Conservation (phyloP, 2,888 invertebrate species). For the Lypha dubia region DNA sequence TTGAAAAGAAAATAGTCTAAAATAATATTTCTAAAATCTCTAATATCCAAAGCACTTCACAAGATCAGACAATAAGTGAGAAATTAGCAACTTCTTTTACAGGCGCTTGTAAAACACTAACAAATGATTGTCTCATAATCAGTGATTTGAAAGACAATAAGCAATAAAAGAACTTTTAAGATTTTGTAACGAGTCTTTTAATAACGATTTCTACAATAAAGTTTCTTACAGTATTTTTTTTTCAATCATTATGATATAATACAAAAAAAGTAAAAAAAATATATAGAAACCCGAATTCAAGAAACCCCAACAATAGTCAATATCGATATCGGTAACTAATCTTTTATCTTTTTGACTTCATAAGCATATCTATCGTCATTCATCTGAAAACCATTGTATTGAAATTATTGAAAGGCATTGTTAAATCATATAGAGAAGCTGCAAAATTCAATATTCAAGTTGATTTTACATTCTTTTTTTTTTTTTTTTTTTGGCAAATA, state of each 20-base stretch:
- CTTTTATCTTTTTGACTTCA: constrained; percentile 20
- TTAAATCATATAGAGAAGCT: constrained; percentile 55
- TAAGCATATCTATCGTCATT: constrained; percentile 20
- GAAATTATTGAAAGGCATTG: constrained; percentile 52
- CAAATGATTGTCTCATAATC: constrained; percentile 50
- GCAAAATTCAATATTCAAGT: constrained; percentile 35
- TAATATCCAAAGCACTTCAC: constrained; percentile 38
- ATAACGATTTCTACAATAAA: constrained; percentile 40
- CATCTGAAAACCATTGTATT: constrained; percentile 45
- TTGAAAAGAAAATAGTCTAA: too few species aligned
- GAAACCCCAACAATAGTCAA: constrained; percentile 8
- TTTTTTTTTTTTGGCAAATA: constrained; percentile 12
- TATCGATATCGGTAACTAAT: constrained; percentile 37
- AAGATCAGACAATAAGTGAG: constrained; percentile 60
- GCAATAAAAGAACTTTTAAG: constrained; percentile 16
- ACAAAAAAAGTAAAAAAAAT: constrained; percentile 31
- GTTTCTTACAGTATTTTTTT: too few species aligned
- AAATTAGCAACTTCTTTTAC: constrained; percentile 54
- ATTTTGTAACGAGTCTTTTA: constrained; percentile 49
- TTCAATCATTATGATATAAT: too few species aligned
- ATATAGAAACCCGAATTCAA: background rate
- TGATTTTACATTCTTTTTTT: constrained; percentile 4
- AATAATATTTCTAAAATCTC: too few species aligned
- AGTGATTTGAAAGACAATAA: constrained; percentile 47
- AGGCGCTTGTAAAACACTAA: constrained; percentile 36